phyloP scores from a whole-genome alignment of 2,888 invertebrate species.

The Ennomos fuscantarius region DNA sequence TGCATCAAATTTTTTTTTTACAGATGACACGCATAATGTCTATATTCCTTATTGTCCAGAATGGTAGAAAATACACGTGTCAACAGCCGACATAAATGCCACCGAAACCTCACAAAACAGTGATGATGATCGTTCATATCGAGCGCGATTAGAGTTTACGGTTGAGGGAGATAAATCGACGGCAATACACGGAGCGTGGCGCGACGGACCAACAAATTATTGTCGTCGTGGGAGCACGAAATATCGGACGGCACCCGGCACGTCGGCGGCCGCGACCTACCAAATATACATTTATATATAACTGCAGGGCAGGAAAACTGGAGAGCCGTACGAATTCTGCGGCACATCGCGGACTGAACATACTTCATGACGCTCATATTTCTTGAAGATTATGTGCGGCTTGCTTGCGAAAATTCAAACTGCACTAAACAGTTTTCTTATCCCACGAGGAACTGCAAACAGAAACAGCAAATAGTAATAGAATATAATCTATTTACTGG shows the following conservation, averaged over 20 bases:
- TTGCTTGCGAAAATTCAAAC: slow-evolving; percentile 15
- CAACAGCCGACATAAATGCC: slow-evolving; percentile 38
- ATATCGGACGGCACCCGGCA: slow-evolving; percentile 65
- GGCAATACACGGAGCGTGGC: slow-evolving; percentile 65
- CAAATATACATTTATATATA: slow-evolving; percentile 68
- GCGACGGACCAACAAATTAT: slow-evolving; percentile 80
- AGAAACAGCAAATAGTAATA: too few relatives aligned
- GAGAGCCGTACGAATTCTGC: slow-evolving; percentile 41
- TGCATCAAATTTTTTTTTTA: slow-evolving; percentile 3
- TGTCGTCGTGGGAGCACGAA: slow-evolving; percentile 77
- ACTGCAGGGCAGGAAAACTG: slow-evolving; percentile 44
- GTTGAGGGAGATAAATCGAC: slow-evolving; percentile 70
- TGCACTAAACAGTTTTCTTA: too few relatives aligned
- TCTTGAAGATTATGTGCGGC: slow-evolving; percentile 39
- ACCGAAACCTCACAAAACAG: slow-evolving; percentile 46
- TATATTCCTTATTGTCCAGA: slow-evolving; percentile 15
- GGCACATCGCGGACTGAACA: slow-evolving; percentile 32
- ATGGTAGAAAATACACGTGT: slow-evolving; percentile 14
- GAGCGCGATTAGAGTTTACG: slow-evolving; percentile 63
- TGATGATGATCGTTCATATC: slow-evolving; percentile 60
- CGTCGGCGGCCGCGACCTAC: slow-evolving; percentile 59
- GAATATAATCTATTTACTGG: too few relatives aligned
- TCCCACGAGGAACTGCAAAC: too few relatives aligned
- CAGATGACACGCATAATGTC: slow-evolving; percentile 4
- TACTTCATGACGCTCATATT: slow-evolving; percentile 41